Evolutionary conservation across 1,140 invertebrate genomes (phyloP).

Genomic region (Panagrolaimus sp.): DNA sequence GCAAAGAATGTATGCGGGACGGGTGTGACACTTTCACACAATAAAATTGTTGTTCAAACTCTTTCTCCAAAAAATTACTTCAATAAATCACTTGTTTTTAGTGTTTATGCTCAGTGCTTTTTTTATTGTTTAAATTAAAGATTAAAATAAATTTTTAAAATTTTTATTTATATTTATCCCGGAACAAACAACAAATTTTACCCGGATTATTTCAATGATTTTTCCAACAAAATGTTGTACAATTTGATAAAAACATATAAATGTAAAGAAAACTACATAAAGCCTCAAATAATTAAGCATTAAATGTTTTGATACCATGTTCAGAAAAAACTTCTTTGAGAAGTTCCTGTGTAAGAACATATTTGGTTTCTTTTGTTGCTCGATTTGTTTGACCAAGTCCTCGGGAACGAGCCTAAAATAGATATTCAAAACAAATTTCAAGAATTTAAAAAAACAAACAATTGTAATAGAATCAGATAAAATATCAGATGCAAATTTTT

Average conservation of each 20-base stretch:
- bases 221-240: too few relatives aligned
- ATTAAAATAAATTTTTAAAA: too few relatives aligned
- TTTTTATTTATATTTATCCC: too few relatives aligned
- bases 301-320: neutral
- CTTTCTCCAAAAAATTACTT: neutral
- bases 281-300: too few relatives aligned
- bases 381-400: constrained; percentile 10
- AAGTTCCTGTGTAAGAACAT: constrained; percentile 1
- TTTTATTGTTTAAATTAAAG: neutral
- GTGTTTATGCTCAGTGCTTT: neutral
- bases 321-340: neutral
- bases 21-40: neutral
- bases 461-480: constrained; percentile 13
- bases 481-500: constrained; percentile 1
- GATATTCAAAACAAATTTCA: neutral
- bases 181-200: too few relatives aligned
- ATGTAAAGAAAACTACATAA: too few relatives aligned
- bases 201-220: too few relatives aligned
- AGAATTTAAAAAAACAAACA: neutral
- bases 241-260: too few relatives aligned
- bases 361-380: constrained; percentile 8
- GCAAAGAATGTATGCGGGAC: too few relatives aligned
- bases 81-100: constrained; percentile 1
- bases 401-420: neutral
- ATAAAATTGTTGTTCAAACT: neutral